A percentile compares a stretch with the other conserved stretches of the same genome.
Evolutionary conservation across 2,113 vertebrate species (phyloP).

Genomic region (Lates calcarifer): DNA sequence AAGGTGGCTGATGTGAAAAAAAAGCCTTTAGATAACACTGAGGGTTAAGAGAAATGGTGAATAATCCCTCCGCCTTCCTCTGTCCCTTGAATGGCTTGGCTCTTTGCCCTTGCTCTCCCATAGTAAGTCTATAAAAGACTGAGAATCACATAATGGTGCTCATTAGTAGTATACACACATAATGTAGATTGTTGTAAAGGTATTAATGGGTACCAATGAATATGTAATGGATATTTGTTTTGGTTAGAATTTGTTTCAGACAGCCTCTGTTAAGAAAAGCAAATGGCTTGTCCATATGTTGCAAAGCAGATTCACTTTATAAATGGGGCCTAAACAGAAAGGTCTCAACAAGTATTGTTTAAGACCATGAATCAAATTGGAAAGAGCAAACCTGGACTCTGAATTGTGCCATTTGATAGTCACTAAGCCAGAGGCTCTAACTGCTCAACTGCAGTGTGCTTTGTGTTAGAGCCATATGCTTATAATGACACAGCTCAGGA

Average conservation of each 20-base stretch:
- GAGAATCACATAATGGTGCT: not conserved
- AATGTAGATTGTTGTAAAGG: not conserved
- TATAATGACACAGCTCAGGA: constrained; percentile 57
- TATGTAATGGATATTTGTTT: constrained; percentile 1
- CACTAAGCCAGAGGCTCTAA: constrained; percentile 21
- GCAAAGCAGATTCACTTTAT: not conserved
- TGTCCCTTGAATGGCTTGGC: not conserved
- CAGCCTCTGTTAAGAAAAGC: not conserved
- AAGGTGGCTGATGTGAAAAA: constrained; percentile 23
- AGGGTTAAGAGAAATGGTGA: constrained; percentile 22
- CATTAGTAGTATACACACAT: constrained; percentile 3
- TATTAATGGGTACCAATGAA: not conserved
- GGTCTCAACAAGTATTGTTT: not conserved
- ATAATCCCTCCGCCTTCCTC: constrained; percentile 2
- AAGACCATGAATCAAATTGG: not conserved
- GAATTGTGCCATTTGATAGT: constrained; percentile 4
- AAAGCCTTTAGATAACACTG: constrained; percentile 22
- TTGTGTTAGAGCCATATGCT: constrained; percentile 48
- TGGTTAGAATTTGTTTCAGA: not conserved
- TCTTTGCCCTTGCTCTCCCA: constrained; percentile 13
- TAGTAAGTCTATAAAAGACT: not conserved
- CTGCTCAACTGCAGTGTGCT: not conserved
- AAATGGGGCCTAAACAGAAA: not conserved
- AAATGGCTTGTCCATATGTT: not conserved
- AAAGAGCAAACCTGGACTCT: not conserved